Conservation (phyloP, 2,797 vertebrate species). For the Sebastiscus albofasciatus region DNA sequence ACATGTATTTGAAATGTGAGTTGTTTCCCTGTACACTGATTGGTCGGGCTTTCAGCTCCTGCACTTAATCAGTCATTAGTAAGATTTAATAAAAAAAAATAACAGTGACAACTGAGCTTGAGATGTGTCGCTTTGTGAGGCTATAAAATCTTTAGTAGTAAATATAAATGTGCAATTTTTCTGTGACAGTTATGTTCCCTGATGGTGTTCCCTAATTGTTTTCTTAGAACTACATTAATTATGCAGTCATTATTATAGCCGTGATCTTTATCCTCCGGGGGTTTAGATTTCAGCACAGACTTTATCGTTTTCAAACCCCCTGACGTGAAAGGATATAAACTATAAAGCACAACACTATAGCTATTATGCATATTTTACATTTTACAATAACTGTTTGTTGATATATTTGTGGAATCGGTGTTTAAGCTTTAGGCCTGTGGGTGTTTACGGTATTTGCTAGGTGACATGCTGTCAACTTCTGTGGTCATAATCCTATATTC, state of each 20-base stretch:
- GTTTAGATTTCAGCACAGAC: not conserved
- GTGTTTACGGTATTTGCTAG: not conserved
- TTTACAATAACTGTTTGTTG: not conserved
- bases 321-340: not conserved
- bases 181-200: not conserved
- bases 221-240: constrained; percentile 1
- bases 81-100: not conserved
- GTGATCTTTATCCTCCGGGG: not conserved
- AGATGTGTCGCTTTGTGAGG: not conserved
- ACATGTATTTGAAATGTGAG: not conserved
- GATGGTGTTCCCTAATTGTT: not conserved
- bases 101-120: not conserved
- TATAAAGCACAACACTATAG: not conserved
- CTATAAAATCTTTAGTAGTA: not conserved
- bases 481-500: not conserved
- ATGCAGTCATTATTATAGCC: not conserved
- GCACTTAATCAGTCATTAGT: not conserved
- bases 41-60: not conserved
- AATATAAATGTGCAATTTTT: not conserved
- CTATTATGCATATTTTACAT: not conserved
- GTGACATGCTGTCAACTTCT: not conserved
- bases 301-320: not conserved
- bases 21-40: not conserved
- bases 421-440: not conserved
- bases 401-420: not conserved